Conservation (phyloP, 1,140 invertebrate species). For the Cotesia typhae region DNA sequence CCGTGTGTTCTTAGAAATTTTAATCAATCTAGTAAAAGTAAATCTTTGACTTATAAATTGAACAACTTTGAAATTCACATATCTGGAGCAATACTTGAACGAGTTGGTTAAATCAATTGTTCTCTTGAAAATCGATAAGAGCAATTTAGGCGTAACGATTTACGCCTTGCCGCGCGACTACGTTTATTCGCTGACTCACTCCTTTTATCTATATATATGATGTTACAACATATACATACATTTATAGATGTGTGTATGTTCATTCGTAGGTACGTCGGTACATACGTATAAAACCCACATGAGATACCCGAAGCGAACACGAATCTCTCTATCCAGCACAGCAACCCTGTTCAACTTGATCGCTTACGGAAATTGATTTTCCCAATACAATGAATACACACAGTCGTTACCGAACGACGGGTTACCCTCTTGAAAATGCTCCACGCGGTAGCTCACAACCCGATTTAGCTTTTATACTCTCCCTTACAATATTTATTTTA, state of each 20-base stretch:
- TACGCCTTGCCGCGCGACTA: conserved; percentile 19
- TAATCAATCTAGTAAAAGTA: background rate
- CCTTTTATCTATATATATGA: no score
- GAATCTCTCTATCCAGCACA: background rate
- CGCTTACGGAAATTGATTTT: conserved; percentile 27
- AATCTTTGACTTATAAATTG: conserved; percentile 22
- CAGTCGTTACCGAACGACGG: background rate
- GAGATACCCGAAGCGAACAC: conserved; percentile 14
- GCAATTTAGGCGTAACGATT: conserved; percentile 28
- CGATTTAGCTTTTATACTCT: no score
- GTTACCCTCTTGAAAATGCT: background rate
- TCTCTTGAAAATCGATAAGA: conserved; percentile 29
- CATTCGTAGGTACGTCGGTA: no score
- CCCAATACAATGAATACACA: background rate
- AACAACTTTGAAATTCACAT: conserved; percentile 4
- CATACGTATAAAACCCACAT: background rate
- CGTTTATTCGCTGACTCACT: conserved; percentile 5
- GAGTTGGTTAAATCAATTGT: conserved; percentile 14
- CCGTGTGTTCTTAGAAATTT: no score
- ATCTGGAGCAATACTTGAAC: background rate
- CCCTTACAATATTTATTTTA: no score
- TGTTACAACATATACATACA: no score
- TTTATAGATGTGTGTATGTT: no score
- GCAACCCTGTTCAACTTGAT: conserved; percentile 15
- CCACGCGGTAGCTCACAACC: background rate